Base-by-base conservation (phyloP, 64 coral and sea anemone species). In the Pocillopora damicornis region DNA sequence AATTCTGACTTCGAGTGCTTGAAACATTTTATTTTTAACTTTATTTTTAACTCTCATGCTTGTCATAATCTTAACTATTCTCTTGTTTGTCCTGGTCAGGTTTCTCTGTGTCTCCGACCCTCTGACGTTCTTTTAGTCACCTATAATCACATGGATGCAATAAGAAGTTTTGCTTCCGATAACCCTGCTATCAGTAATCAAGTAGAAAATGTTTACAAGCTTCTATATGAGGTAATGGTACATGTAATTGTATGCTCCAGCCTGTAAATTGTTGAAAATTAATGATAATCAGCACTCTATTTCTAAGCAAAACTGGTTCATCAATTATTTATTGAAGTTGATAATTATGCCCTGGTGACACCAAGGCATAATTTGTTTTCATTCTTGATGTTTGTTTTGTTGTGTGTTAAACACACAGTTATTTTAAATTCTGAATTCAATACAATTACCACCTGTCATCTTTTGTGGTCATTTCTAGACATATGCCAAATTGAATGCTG, bases 121-220 rank as follows among this genome's bases (percentile, higher is more conserved):
- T 87, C 90, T 9, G 97, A 99, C 69, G 90, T 99, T 62, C 86
- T 99, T 34, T 78, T 99, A 73, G 93, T 99, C 15, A 99, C 97
- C 12, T 95, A 95, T 56, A 99, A 99, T 73, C 97, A 99, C 37
- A 99, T 99, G 97, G 97, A 99, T 92, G 90, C 97, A 5, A 94
- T 99, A n/a, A 90, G 97, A 68, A 91, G 90, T 42, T 99, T 99
- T 93, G 97, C 95, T 51, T 94, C 81, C 79, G 97, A 94, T 75
- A 99, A 99, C 71, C 90, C 93, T n/a, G 80, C 83, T 17, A 94
- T 99, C 20, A 99, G 93, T 62, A 81, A 86, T 20, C 97, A 99
- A 95, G 97, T 99, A 45, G 87, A 99, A 80, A 99, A 99, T 91
- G 97, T 99, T 63, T 99, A 99, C 77, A 99, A 99, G 82, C 93